These are phyloP conservation scores for Hylaea fasciaria DNA, from an alignment of 2,888 invertebrate genomes.

Conservation along the genomic window DNA sequence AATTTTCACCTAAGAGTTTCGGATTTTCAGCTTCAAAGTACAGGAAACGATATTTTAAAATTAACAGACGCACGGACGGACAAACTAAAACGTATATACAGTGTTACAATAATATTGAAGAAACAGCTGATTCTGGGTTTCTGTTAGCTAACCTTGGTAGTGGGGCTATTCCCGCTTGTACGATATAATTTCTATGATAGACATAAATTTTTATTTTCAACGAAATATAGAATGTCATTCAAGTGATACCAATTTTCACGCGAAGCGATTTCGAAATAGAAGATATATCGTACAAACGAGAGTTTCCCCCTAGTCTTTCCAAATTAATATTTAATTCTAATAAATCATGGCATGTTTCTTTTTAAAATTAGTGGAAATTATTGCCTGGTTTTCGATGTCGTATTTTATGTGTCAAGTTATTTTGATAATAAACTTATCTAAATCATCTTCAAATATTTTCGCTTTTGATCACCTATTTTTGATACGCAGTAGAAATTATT, in stretches of 20 bases:
- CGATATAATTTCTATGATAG: too few relatives aligned
- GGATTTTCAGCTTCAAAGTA: slow-evolving; percentile 34
- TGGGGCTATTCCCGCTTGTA: too few relatives aligned
- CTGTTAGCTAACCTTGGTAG: slow-evolving; percentile 27
- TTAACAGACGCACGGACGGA: slow-evolving; percentile 32
- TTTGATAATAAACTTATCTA: slow-evolving; percentile 9
- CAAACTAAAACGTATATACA: slow-evolving; percentile 38
- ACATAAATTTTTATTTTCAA: too few relatives aligned
- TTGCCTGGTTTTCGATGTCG: slow-evolving; percentile 20
- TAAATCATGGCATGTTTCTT: slow-evolving; percentile 23
- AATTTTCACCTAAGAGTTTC: slow-evolving; percentile 30
- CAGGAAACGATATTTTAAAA: slow-evolving; percentile 41
- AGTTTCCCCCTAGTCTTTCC: slow-evolving; percentile 2
- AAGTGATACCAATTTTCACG: too few relatives aligned
- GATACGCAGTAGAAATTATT: too few relatives aligned
- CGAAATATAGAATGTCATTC: too few relatives aligned
- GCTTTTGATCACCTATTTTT: background rate
- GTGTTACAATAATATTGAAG: slow-evolving; percentile 32
- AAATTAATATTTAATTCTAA: slow-evolving; percentile 24
- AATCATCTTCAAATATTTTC: slow-evolving; percentile 1
- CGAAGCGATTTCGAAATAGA: too few relatives aligned
- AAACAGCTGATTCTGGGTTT: slow-evolving; percentile 34
- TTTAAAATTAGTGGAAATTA: slow-evolving; percentile 15
- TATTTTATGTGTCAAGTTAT: slow-evolving; percentile 21
- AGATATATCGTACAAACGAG: too few relatives aligned